Percentiles rank a stretch among this genome's conserved stretches.
Conservation (phyloP, 2,113 vertebrate species). For the Phylloscopus whistleri region DNA sequence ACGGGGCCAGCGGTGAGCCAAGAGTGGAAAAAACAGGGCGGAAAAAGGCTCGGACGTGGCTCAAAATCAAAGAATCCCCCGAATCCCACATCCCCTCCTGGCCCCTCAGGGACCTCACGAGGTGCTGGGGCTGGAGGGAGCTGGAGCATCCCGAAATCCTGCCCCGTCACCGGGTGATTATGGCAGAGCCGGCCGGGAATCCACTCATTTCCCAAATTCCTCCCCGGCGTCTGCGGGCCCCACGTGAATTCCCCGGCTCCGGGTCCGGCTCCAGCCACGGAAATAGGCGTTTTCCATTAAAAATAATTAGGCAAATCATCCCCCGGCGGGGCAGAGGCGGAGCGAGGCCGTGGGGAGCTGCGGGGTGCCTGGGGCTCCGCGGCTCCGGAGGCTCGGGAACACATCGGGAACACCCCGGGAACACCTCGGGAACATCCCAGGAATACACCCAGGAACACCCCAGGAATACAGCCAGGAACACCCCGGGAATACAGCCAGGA, state of each 20-base stretch:
- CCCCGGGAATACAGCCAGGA: not conserved
- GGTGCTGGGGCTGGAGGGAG: not conserved
- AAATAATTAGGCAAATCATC: conserved; percentile 26
- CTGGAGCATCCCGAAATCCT: not conserved
- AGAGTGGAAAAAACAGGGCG: not conserved
- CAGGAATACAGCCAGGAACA: not conserved
- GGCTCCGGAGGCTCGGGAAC: not conserved
- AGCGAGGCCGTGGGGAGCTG: not conserved
- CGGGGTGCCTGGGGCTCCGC: not conserved
- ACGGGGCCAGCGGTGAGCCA: too few species aligned
- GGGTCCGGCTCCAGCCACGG: not conserved
- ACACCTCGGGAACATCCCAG: not conserved
- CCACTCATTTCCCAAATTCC: conserved; percentile 27
- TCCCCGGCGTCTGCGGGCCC: not conserved
- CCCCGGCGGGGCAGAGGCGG: not conserved
- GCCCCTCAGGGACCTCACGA: not conserved
- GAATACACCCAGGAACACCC: too few species aligned
- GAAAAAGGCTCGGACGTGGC: not conserved
- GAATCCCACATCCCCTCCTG: not conserved
- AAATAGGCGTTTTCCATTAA: not conserved
- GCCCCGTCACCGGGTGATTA: not conserved
- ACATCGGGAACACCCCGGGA: not conserved
- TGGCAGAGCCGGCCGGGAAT: not conserved
- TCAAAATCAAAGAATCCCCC: conserved; percentile 17
- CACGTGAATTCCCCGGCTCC: not conserved